phyloP scores from a whole-genome alignment of 37 sponge, comb jelly and placozoan species.

The Aphrocallistes beatrix region DNA sequence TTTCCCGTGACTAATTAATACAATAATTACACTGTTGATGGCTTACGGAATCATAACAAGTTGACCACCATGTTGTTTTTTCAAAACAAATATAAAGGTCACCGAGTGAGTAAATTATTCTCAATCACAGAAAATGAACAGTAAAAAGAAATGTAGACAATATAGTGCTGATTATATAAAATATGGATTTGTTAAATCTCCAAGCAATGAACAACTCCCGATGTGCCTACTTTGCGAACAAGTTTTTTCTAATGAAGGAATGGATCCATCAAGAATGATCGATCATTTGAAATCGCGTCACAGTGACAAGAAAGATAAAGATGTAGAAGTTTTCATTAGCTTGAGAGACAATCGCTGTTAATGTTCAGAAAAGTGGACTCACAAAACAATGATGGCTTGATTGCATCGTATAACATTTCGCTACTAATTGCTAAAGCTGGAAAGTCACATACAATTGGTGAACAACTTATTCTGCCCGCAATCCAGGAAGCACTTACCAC shows the following conservation, averaged over 20 bases:
- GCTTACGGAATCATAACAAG: too few species aligned
- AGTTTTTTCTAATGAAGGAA: slow-evolving; percentile 13
- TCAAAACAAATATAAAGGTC: too few species aligned
- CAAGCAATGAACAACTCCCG: background rate
- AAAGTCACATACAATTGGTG: background rate
- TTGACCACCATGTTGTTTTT: too few species aligned
- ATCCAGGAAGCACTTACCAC: background rate
- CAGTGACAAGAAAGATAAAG: background rate
- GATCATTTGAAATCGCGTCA: slow-evolving; percentile 13
- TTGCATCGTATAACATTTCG: slow-evolving; percentile 13
- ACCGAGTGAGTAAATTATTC: too few species aligned
- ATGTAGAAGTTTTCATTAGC: background rate
- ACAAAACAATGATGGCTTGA: background rate
- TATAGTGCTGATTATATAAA: slow-evolving; percentile 15
- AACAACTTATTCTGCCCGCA: background rate
- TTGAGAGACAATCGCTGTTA: background rate
- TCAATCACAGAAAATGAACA: too few species aligned
- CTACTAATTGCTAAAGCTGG: background rate
- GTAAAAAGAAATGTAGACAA: too few species aligned
- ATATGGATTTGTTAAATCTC: slow-evolving; percentile 7
- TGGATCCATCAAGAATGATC: slow-evolving; percentile 12
- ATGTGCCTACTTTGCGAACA: background rate
- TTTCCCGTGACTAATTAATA: too few species aligned
- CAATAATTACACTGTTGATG: too few species aligned
- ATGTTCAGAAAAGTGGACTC: background rate